Base-by-base conservation (phyloP, 2,113 vertebrate genomes). In the Toxotes jaculatrix region DNA sequence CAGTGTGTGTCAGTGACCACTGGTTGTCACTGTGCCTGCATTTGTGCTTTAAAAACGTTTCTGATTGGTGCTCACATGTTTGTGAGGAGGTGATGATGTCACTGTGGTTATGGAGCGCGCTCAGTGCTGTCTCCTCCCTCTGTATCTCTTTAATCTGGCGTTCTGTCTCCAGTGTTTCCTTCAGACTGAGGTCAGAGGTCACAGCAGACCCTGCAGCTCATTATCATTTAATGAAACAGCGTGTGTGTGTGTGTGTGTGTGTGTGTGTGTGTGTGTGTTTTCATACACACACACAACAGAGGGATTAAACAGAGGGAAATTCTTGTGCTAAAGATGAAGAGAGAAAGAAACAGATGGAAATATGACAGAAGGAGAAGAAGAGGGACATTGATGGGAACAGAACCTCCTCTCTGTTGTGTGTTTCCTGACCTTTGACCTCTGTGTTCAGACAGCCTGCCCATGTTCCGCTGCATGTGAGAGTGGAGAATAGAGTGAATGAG, bases 351-450 rank as follows among this genome's bases (percentile, higher is more conserved):
- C 63, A 27, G 31, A 57, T 2, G 72, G 55, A 82, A 77, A 40
- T 32, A 42, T 31, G 31, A 51, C 61, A 69, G 74, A 1, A 72
- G 77, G 59, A 27, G 27, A 27, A 76, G 80, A 79, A 76, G 68
- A 42, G 43, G 70, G 53, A 62, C 75, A 84, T 72, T 76, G 77
- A 83, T 80, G 66, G 73, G 67, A 34, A 82, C 74, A 84, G 71
- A 73, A 70, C 17, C 19, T 73, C 32, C 38, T 77, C 81, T 87
- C 65, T 89, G 70, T 79, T 3, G 11, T 82, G 62, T 56, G 61
- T 19, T 4, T 38, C n/a, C 1, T 3, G 27, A 64, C 63, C 75
- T 62, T 38, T 1, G 80, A 80, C 63, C 78, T 63, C 60, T 47
- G 0, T 2, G 47, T 56, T 77, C 70, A 57, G 57, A 23, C 45